Conservation (phyloP, 2,113 vertebrate genomes). For the Campylomormyrus tamandua region DNA sequence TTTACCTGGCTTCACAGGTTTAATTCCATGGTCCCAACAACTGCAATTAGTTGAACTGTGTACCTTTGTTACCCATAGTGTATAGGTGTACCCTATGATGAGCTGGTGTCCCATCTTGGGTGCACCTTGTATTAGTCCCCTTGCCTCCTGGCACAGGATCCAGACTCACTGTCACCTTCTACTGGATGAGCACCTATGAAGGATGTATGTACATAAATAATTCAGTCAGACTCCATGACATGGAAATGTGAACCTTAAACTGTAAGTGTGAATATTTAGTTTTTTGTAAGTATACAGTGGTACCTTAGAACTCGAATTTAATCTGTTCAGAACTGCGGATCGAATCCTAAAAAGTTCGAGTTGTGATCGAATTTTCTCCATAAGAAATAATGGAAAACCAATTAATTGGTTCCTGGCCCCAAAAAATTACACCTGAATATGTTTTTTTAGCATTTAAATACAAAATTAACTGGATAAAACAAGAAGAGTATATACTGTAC, state of each 20-base stretch:
- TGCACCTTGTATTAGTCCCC: neutral
- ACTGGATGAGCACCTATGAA: neutral
- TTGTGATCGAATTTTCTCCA: no score
- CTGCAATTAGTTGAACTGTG: neutral
- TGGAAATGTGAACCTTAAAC: neutral
- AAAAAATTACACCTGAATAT: no score
- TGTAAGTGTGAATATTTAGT: neutral
- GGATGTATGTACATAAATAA: neutral
- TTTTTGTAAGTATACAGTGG: neutral
- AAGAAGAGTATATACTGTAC: no score
- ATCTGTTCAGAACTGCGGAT: no score
- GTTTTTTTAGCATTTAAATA: no score
- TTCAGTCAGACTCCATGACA: neutral
- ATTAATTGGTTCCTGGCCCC: no score
- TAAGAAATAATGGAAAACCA: no score
- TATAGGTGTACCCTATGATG: neutral
- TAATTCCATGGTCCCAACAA: neutral
- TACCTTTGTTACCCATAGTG: neutral
- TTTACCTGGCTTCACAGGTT: neutral
- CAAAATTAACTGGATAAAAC: no score
- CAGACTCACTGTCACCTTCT: neutral
- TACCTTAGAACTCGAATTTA: no score
- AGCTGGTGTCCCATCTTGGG: neutral
- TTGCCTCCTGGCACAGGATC: neutral
- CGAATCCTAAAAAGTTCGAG: no score